Evolutionary conservation across 2,113 vertebrate genomes (phyloP), one percentile per base, ranked within the genome.

Genomic region (Mohoua ochrocephala): DNA sequence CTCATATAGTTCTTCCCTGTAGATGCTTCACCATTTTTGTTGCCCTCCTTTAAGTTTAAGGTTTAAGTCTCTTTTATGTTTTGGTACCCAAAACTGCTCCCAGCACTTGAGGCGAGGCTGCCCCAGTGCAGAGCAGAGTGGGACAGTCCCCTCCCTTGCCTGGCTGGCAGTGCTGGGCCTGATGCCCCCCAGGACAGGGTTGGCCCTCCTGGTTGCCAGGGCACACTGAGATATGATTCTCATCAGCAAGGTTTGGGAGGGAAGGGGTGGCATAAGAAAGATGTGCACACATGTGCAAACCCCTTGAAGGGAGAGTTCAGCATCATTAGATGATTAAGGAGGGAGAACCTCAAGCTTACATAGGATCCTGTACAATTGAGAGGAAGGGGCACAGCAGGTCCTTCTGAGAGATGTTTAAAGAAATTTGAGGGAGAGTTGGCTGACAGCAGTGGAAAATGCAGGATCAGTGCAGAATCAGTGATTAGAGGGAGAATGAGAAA

Each of bases 71-170:
- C 11, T 56, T 26, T 54, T 68, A 17, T 5, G 27, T 37, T 67
- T 20, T 68, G 31, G 5, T 33, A 9, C 17, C 44, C 53, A 2
- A 59, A 21, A 9, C 21, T 44, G 37, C 11, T 9, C 21, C 21
- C 14, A 52, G 37, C 2, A 12, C 13, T 52, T 0, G 2, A 68
- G 27, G 9, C 30, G 44, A 35, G 35, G 26, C 15, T 1, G 1
- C 14, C 11, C 37, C 52, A 42, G 60, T 8, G 24, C 60, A 50
- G 52, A 31, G 17, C 26, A 59, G 35, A 59, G 37, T 1, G 4
- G 63, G 17, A 60, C 53, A 44, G 4, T 33, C 31, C 11, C 24
- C 7, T 59, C 21, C 22, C 18, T 49, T 52, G 17, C 7, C 33
- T 0, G 1, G 3, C 31, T 27, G 37, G 31, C 2, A 3, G 1